Conservation (phyloP, 1,140 invertebrate genomes). For the Pseudachorutes palmiensis region DNA sequence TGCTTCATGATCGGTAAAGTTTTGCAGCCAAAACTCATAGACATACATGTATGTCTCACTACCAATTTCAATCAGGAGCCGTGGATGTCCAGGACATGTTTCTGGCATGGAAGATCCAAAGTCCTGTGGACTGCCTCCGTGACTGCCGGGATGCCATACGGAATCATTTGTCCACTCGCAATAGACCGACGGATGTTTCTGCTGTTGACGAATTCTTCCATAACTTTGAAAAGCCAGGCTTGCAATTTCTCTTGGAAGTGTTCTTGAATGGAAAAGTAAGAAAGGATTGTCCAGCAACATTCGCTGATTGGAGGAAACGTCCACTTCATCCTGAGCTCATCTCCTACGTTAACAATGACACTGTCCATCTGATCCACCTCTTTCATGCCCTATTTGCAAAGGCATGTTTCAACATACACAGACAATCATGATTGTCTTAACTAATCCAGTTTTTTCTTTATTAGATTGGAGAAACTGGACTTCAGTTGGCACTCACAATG, state of each 20-base stretch:
- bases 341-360: neutral
- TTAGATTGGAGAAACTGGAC: neutral
- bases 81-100: slow-evolving; percentile 12
- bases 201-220: neutral
- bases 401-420: neutral
- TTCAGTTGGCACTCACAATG: neutral
- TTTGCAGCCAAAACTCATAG: too few relatives aligned
- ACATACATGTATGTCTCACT: too few relatives aligned
- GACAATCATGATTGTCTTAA: neutral
- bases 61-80: too few relatives aligned
- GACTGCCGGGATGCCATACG: too few relatives aligned
- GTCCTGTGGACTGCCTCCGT: neutral
- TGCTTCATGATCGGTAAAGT: too few relatives aligned
- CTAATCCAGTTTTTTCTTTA: neutral
- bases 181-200: too few relatives aligned
- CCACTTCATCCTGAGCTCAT: neutral
- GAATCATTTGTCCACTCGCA: too few relatives aligned
- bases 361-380: neutral
- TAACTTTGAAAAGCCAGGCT: neutral
- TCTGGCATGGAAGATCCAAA: neutral
- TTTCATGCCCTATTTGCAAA: neutral
- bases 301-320: neutral
- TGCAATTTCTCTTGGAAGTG: neutral
- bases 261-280: neutral
- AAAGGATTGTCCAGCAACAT: neutral